phyloP scores from a whole-genome alignment of 1,140 invertebrate species.

The Heliconius hermathena region DNA sequence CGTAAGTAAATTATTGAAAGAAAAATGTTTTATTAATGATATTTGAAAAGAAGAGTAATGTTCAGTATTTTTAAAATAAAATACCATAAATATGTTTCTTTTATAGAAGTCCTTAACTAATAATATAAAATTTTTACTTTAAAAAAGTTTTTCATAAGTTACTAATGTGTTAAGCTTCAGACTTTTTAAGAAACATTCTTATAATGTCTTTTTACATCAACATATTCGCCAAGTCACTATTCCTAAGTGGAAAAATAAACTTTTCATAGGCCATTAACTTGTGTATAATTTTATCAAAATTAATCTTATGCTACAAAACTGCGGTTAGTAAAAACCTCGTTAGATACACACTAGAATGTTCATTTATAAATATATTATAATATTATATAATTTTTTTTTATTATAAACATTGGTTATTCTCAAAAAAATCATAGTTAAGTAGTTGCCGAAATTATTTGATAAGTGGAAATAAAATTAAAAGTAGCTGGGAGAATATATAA shows the following conservation, averaged over 20 bases:
- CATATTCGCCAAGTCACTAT: constrained; percentile 2
- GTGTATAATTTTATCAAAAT: neutral
- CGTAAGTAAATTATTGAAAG: no score
- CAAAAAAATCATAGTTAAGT: no score
- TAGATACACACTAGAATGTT: neutral
- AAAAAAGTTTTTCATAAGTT: neutral
- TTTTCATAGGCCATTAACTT: neutral
- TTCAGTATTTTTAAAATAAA: no score
- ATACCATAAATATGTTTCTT: no score
- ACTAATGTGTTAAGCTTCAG: neutral
- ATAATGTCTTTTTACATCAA: constrained; percentile 10
- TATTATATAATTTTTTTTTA: no score
- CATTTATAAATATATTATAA: neutral
- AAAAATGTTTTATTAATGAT: no score
- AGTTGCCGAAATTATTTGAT: no score
- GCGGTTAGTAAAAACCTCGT: neutral
- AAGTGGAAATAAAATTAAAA: no score
- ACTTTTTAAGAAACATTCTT: neutral
- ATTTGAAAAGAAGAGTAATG: no score
- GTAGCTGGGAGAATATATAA: no score
- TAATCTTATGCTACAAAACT: neutral
- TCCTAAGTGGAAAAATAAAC: neutral
- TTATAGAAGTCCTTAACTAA: no score
- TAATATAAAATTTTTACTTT: neutral
- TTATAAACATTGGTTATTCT: no score